Evolutionary conservation across 2,113 vertebrate genomes (phyloP).

Genomic region (Syngnathus typhle): DNA sequence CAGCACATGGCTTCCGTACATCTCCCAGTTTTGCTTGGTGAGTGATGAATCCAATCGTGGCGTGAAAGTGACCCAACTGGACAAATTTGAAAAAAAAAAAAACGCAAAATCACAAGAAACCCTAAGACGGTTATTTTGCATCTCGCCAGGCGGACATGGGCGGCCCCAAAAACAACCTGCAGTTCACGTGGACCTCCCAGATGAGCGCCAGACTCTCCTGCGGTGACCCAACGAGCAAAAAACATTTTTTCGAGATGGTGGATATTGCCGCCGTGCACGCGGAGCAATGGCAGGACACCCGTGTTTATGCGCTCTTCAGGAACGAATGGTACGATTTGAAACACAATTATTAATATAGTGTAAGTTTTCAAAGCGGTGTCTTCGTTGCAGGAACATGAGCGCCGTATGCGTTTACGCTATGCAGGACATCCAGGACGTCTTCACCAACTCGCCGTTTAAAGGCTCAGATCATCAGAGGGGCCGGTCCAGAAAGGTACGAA

Average conservation of each 20-base stretch:
- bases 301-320: slow-evolving; percentile 66
- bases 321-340: slow-evolving; percentile 63
- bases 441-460: slow-evolving; percentile 40
- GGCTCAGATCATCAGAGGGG: rapidly evolving
- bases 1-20: slow-evolving; percentile 52
- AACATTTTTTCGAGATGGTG: slow-evolving; percentile 54
- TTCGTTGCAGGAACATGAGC: slow-evolving; percentile 54
- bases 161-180: slow-evolving; percentile 51
- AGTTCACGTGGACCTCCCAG: slow-evolving; percentile 67
- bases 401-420: slow-evolving; percentile 65
- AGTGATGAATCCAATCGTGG: slow-evolving; percentile 8
- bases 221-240: slow-evolving; percentile 30
- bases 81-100: too few relatives aligned
- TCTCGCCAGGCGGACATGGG: slow-evolving; percentile 55
- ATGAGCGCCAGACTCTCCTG: slow-evolving; percentile 63
- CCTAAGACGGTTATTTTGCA: not conserved
- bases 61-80: not conserved
- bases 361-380: not conserved
- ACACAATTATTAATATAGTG: not conserved
- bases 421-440: slow-evolving; percentile 45
- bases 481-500: slow-evolving; percentile 42
- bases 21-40: slow-evolving; percentile 68
- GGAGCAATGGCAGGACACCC: slow-evolving; percentile 38
- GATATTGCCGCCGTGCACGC: slow-evolving; percentile 44
- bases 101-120: too few relatives aligned